Base-by-base conservation (phyloP, 2,113 vertebrate species). In the Gavialis gangeticus region DNA sequence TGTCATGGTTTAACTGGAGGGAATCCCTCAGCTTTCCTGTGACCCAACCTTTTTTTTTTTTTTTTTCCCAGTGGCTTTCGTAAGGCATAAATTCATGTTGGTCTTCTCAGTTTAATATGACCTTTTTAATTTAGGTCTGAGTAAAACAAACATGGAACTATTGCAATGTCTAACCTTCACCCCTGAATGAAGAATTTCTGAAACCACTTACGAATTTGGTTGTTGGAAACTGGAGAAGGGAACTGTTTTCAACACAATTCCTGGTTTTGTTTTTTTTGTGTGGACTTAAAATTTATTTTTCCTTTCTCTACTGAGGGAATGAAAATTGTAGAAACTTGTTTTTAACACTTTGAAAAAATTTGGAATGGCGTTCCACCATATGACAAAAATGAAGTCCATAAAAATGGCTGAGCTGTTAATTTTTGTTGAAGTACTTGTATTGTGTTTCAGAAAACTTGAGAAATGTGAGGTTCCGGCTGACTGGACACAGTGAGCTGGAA, bases 341-440 rank as follows among this genome's bases (percentile, higher is more conserved):
- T 56, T 82, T 90, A 64, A 46, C 21, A 24, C 12, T 17, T 76
- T 4, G 4, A 5, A 66, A 58, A 63, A 28, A 92, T 82, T 27
- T 0, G 0, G 73, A 85, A 63, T n/a, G 87, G 87, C 54, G 54
- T 14, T 25, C 9, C n/a, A 8, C 19, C 62, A 18, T 87, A 3
- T 1, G 59, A 30, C 75, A 58, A 79, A 64, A 9, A 30, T 2
- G 2, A 0, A 0, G 2, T 75, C 85, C 58, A 64, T 27, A 25
- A 85, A 37, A 46, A 22, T 46, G 22, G 19, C 46, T 37, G 34
- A 73, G 24, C 12, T 14, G 34, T 22, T 46, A 46, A 37, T 46
- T 46, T 37, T 15, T 19, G 21, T 46, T 73, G 37, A 46, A 34
- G 37, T 22, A 37, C 46, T 46, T 46, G 9, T 9, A 9, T 46